Conservation (phyloP, 2,113 vertebrate genomes). For the Sturnira hondurensis region DNA sequence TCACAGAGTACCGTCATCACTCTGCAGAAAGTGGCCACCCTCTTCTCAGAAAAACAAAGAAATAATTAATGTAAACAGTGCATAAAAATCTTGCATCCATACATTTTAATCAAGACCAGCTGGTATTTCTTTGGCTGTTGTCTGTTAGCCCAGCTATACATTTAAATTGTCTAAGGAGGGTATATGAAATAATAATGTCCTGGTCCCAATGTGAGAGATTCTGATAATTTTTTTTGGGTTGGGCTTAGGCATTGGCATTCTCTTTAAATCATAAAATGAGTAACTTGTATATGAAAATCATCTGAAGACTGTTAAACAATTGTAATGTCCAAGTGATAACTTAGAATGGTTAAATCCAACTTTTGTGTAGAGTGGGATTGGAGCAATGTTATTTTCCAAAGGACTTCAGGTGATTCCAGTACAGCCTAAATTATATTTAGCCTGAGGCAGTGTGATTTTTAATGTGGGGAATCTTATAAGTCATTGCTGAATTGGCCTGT, state of each 20-base stretch:
- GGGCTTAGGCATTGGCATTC: background rate
- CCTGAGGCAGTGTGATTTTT: too few relatives aligned
- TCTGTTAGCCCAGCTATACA: background rate
- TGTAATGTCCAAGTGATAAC: background rate
- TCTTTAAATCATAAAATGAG: background rate
- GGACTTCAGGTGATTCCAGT: background rate
- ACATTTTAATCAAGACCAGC: background rate
- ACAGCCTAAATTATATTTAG: too few relatives aligned
- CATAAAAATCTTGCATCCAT: background rate
- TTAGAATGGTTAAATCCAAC: background rate
- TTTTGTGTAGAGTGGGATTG: background rate
- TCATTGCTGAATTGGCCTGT: too few relatives aligned
- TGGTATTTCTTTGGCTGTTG: background rate
- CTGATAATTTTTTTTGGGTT: background rate
- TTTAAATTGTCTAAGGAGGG: background rate
- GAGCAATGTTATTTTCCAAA: background rate
- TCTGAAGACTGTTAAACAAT: background rate
- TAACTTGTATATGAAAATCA: background rate
- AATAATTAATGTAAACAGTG: background rate
- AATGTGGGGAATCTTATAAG: too few relatives aligned
- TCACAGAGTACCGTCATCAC: background rate
- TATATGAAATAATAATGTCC: background rate
- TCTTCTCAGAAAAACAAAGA: background rate
- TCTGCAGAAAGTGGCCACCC: background rate
- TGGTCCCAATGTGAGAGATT: background rate